Evolutionary conservation across 2,888 invertebrate species (phyloP).

Genomic region (Athrips mouffetella): DNA sequence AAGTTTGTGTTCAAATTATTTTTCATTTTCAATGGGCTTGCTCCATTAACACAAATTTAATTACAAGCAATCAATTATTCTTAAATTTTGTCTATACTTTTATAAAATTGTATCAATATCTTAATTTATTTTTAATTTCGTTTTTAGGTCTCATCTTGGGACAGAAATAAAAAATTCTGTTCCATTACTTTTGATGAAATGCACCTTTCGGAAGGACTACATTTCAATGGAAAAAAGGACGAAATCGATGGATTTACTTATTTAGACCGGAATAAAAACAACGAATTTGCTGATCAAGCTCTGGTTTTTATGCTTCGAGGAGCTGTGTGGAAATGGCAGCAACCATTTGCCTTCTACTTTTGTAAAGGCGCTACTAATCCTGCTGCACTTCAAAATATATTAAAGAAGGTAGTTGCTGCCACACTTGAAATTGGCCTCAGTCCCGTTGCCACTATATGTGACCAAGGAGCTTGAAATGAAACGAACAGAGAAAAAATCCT

Average conservation of each 20-base stretch:
- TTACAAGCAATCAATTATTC: too few relatives aligned
- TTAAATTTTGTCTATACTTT: too few relatives aligned
- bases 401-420: constrained; percentile 14
- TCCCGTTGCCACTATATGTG: constrained; percentile 11
- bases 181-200: constrained; percentile 8
- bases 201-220: neutral
- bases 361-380: constrained; percentile 15
- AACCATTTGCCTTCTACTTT: constrained; percentile 21
- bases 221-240: neutral
- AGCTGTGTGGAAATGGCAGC: constrained; percentile 17
- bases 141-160: constrained; percentile 4
- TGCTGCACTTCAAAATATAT: constrained; percentile 5
- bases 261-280: constrained; percentile 9
- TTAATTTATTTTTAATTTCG: too few relatives aligned
- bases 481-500: constrained; percentile 10
- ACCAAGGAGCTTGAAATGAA: constrained; percentile 8
- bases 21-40: neutral
- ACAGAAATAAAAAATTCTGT: neutral
- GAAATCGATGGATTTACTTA: constrained; percentile 13
- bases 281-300: constrained; percentile 18
- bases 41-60: too few relatives aligned
- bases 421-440: constrained; percentile 7
- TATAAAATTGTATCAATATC: too few relatives aligned
- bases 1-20: neutral
- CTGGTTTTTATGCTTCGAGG: constrained; percentile 21